Percentiles rank a stretch among this genome's conserved stretches.
These are phyloP conservation scores for Enhydra lutris DNA, from an alignment of 2,113 vertebrate genomes.

Conservation along the genomic window DNA sequence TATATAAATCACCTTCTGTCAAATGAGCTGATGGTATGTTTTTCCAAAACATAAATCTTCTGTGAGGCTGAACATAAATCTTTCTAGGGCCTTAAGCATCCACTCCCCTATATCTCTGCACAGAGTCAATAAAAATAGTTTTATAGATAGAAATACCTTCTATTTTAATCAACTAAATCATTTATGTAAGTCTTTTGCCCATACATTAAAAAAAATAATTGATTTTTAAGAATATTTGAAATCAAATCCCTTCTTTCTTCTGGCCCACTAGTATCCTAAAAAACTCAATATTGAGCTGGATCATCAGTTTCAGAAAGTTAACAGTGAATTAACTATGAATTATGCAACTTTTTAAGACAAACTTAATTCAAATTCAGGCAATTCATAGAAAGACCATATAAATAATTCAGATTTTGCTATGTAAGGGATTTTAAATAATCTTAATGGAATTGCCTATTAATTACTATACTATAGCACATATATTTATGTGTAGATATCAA, in stretches of 20 bases:
- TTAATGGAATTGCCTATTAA: neutral
- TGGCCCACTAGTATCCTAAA: neutral
- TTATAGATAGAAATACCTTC: slow-evolving; percentile 14
- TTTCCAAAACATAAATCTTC: slow-evolving; percentile 73
- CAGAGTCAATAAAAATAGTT: slow-evolving; percentile 56
- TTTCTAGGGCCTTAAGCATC: slow-evolving; percentile 47
- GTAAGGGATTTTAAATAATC: slow-evolving; percentile 2
- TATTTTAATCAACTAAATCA: slow-evolving; percentile 43
- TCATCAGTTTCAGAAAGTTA: slow-evolving; percentile 34
- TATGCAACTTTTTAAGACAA: neutral
- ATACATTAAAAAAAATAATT: neutral
- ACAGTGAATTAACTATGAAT: slow-evolving; percentile 34
- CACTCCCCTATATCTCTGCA: slow-evolving; percentile 46
- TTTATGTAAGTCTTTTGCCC: slow-evolving; percentile 22
- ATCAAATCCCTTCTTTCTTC: neutral
- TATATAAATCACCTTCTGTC: slow-evolving; percentile 54
- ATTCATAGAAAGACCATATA: neutral
- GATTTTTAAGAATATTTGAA: slow-evolving; percentile 25
- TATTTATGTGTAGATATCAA: neutral
- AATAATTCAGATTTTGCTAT: neutral
- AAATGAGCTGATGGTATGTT: slow-evolving; percentile 39
- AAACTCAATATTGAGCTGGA: neutral
- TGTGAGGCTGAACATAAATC: slow-evolving; percentile 60
- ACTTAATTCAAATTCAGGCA: neutral
- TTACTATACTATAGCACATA: neutral